Conservation (phyloP, 2,888 invertebrate genomes). For the Tortrix viridana region DNA sequence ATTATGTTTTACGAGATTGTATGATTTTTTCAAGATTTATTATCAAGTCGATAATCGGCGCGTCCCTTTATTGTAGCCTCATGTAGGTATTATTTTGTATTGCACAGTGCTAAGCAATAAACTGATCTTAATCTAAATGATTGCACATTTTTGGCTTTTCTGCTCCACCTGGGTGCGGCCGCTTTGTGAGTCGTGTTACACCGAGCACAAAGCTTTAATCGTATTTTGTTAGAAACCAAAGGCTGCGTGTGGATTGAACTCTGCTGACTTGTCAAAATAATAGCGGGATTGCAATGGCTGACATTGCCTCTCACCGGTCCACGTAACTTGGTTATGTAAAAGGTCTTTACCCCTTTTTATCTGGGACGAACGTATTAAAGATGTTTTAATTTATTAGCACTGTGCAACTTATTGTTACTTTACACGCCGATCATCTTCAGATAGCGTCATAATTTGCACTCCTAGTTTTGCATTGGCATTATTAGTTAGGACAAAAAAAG, state of each 20-base stretch:
- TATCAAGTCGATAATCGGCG: not conserved
- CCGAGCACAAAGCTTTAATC: slow-evolving; percentile 18
- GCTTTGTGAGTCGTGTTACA: slow-evolving; percentile 7
- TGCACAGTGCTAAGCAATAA: not conserved
- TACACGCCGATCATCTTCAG: slow-evolving; percentile 53
- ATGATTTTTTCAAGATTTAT: too few relatives aligned
- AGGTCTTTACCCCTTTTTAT: slow-evolving; percentile 82
- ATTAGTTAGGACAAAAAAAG: too few relatives aligned
- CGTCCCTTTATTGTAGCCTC: slow-evolving; percentile 5
- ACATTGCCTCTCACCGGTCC: slow-evolving; percentile 81
- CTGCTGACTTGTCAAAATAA: slow-evolving; percentile 67
- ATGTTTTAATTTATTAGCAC: slow-evolving; percentile 79
- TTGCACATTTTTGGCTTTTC: not conserved
- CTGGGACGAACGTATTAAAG: slow-evolving; percentile 75
- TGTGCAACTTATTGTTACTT: too few relatives aligned
- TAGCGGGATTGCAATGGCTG: slow-evolving; percentile 63
- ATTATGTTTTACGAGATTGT: too few relatives aligned
- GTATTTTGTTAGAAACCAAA: slow-evolving; percentile 37
- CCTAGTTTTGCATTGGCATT: slow-evolving; percentile 35
- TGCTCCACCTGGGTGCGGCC: slow-evolving; percentile 5
- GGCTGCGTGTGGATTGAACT: slow-evolving; percentile 55
- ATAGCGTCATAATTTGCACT: slow-evolving; percentile 62
- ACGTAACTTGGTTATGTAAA: slow-evolving; percentile 80
- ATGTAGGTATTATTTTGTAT: not conserved
- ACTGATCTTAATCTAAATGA: not conserved